Percentiles rank a stretch among this genome's conserved stretches.
phyloP scores from a whole-genome alignment of 2,113 vertebrate species.

The Accipiter virgatus region DNA sequence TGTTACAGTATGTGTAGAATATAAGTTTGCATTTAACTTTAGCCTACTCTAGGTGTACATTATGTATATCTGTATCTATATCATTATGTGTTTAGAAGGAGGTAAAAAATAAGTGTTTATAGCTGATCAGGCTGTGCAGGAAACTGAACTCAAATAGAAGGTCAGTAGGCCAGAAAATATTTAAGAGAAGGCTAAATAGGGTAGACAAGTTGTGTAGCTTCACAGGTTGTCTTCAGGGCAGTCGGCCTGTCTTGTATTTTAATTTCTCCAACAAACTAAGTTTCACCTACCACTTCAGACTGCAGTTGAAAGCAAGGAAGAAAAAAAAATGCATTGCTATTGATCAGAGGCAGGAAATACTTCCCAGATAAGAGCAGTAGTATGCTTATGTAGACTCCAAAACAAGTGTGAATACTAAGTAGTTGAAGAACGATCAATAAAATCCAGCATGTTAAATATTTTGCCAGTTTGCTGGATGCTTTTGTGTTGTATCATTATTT shows the following conservation, averaged over 20 bases:
- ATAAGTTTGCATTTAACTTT: background rate
- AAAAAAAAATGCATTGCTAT: fast-evolving
- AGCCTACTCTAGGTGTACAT: background rate
- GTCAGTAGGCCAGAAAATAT: background rate
- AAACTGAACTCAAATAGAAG: background rate
- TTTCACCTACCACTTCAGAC: background rate
- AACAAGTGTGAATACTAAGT: background rate
- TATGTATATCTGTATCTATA: background rate
- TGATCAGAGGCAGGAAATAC: background rate
- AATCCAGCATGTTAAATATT: background rate
- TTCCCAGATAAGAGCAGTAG: background rate
- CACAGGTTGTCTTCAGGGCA: background rate
- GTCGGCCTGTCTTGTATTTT: background rate
- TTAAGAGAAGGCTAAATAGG: background rate
- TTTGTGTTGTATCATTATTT: background rate
- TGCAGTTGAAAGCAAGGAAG: background rate
- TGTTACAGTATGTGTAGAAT: background rate
- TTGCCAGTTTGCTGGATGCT: background rate
- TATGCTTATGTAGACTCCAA: background rate
- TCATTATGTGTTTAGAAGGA: background rate
- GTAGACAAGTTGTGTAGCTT: background rate
- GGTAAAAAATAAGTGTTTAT: background rate
- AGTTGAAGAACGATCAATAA: background rate
- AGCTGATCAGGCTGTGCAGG: background rate
- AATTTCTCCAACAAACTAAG: background rate